Evolutionary conservation across 1,140 invertebrate genomes (phyloP), one percentile per base, ranked within the genome.

Genomic region (Drosophila arizonae): DNA sequence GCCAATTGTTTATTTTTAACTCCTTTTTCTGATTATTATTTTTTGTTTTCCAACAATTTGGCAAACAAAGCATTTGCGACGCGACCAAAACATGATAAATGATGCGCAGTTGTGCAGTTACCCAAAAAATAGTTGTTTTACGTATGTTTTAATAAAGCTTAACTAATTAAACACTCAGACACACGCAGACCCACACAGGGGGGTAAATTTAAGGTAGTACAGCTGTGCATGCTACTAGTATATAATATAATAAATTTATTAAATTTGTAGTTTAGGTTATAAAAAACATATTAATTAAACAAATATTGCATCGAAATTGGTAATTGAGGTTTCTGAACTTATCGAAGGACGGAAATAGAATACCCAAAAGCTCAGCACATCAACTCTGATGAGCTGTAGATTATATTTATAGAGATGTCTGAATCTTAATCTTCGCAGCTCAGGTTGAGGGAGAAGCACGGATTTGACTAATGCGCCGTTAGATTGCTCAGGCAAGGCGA

Each of bases 111-210:
- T 86, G 72, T 86, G 82, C 84, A 85, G 76, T 85, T 85, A 55
- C 36, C 46, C 62, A 62, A 52, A 56, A 82, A 79, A 81, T 86
- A 46, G 17, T 67, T 70, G 68, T 61, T 78, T 72, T 50, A 68
- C 68, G 69, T 81, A 74, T 86, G 84, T 88, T 86, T 88, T 88
- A 82, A 88, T 87, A 88, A 87, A 82, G 82, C 84, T 86, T 86
- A 79, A 86, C 82, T 88, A 86, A 86, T 86, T 86, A 77, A 86
- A 86, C 60, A 62, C n/a, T 65, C 54, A 65, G 51, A 50, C 50
- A 63, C 50, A 36, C 58, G 45, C 57, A 36, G 3, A 65, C 43
- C 51, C 63, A 65, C 9, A 45, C 17, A 30, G n/a, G 6, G 13
- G 13, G 24, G 21, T 39, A 45, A 11, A 33, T 6, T 36, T 15